Percentiles rank a stretch among this genome's conserved stretches.
Evolutionary conservation across 2,797 vertebrate species (phyloP).

Genomic region (Etheostoma nigrum): DNA sequence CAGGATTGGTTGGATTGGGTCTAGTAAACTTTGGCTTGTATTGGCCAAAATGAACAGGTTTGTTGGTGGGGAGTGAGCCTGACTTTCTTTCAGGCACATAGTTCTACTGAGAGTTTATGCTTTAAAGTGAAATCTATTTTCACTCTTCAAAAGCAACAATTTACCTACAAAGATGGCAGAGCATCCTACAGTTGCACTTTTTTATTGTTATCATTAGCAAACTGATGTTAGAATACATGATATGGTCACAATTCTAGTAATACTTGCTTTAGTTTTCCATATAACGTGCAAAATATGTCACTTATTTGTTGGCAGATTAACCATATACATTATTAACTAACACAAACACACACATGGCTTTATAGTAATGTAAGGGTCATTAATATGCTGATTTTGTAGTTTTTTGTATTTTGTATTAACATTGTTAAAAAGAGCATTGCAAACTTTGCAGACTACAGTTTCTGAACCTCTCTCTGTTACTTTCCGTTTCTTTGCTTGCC

Average conservation of each 20-base stretch:
- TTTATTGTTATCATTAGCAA: not conserved
- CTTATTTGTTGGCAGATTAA: too few species aligned
- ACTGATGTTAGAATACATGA: not conserved
- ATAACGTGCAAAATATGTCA: not conserved
- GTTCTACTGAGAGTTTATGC: not conserved
- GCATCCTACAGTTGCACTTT: not conserved
- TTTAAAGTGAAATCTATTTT: slow-evolving; percentile 4
- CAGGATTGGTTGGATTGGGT: too few species aligned
- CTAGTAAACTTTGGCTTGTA: not conserved
- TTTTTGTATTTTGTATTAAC: too few species aligned
- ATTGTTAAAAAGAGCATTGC: not conserved
- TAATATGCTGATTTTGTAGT: not conserved
- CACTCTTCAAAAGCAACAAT: not conserved
- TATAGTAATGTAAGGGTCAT: not conserved
- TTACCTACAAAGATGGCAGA: not conserved
- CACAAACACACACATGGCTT: not conserved
- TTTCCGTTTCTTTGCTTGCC: slow-evolving; percentile 1
- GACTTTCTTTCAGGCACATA: slow-evolving; percentile 1
- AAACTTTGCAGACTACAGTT: not conserved
- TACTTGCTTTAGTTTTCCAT: not conserved
- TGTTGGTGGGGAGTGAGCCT: not conserved
- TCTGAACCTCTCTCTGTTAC: not conserved
- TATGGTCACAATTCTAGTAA: not conserved
- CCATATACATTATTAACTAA: too few species aligned
- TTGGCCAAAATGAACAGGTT: not conserved